Evolutionary conservation across 2,113 vertebrate genomes (phyloP).

Genomic region (Willisornis vidua): DNA sequence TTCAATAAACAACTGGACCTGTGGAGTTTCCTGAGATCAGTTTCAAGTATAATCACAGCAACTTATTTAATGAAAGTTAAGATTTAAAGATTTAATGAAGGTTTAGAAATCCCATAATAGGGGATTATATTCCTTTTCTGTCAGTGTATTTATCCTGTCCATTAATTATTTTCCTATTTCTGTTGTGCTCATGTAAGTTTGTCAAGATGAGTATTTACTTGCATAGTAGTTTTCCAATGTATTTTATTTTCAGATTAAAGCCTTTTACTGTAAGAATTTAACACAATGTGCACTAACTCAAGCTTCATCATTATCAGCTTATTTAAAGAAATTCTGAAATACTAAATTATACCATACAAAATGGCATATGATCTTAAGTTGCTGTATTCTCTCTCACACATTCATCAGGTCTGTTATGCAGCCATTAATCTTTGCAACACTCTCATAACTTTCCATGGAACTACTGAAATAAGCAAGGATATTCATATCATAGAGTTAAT

Average conservation of each 20-base stretch:
- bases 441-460: neutral
- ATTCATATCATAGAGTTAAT: neutral
- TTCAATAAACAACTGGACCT: neutral
- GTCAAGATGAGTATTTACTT: neutral
- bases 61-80: constrained; percentile 20
- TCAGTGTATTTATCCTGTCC: neutral
- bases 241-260: constrained; percentile 40
- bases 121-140: constrained; percentile 16
- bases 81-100: constrained; percentile 22
- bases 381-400: neutral
- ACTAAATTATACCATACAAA: neutral
- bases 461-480: neutral
- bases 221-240: neutral
- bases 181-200: neutral
- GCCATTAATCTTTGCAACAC: neutral
- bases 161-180: constrained; percentile 44
- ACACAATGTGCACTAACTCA: neutral
- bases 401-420: neutral
- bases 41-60: constrained; percentile 20
- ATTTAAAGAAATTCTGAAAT: constrained; percentile 8
- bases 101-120: constrained; percentile 8
- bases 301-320: neutral
- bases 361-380: neutral
- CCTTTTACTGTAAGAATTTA: neutral
- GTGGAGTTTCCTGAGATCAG: neutral